Evolutionary conservation across 1,140 invertebrate species (phyloP).

Genomic region (Cyclina sinensis): DNA sequence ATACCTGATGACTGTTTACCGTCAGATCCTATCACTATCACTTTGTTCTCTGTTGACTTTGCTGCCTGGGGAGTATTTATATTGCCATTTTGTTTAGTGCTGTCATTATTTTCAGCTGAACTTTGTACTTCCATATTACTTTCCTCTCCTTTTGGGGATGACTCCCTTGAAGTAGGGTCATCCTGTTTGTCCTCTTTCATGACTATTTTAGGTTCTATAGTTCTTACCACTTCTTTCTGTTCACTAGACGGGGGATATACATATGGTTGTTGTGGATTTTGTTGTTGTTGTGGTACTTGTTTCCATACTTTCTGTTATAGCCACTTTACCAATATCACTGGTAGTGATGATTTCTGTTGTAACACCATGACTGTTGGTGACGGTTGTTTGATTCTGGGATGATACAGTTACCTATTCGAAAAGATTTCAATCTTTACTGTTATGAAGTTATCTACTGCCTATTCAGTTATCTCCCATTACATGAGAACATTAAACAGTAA

Average conservation of each 20-base stretch:
- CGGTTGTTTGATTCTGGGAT: conserved; percentile 6
- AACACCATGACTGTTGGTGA: conserved; percentile 28
- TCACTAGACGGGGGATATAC: conserved; percentile 39
- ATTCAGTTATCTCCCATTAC: too few relatives aligned
- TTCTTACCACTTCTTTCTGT: conserved; percentile 55
- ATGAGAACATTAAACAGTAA: too few relatives aligned
- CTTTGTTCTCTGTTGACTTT: conserved; percentile 60
- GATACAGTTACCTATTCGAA: conserved; percentile 9
- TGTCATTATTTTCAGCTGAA: conserved; percentile 2
- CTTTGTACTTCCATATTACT: neutral
- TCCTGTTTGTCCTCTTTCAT: conserved; percentile 9
- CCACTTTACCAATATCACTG: conserved; percentile 55
- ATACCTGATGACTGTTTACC: conserved; percentile 70
- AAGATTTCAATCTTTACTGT: too few relatives aligned
- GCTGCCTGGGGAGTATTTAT: conserved; percentile 10
- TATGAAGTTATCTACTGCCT: too few relatives aligned
- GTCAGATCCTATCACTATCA: conserved; percentile 58
- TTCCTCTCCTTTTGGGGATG: conserved; percentile 3
- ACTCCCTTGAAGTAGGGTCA: conserved; percentile 28
- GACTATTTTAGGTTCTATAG: conserved; percentile 62
- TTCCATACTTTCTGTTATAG: conserved; percentile 64
- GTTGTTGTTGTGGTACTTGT: conserved; percentile 76
- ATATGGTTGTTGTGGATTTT: conserved; percentile 43
- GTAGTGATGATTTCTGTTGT: conserved; percentile 56
- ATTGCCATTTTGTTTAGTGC: conserved; percentile 13